Percentiles rank a stretch among this genome's conserved stretches.
These are phyloP conservation scores for Erebia aethiops DNA, from an alignment of 2,888 invertebrate species.

Conservation along the genomic window DNA sequence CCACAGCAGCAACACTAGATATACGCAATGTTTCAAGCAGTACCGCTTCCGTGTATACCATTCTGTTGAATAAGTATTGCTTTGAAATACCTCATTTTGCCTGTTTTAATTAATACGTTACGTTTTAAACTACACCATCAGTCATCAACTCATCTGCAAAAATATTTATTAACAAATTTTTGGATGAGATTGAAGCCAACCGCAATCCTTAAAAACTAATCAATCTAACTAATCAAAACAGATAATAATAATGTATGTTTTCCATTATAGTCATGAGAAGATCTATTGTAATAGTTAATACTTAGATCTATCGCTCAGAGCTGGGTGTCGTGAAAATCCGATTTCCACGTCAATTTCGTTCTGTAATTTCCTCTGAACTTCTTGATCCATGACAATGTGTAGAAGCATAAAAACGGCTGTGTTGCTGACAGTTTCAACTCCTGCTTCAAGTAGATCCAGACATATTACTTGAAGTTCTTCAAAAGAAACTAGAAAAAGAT, in stretches of 20 bases:
- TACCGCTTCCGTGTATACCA: conserved; percentile 91
- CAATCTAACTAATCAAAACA: not conserved
- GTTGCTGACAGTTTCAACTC: conserved; percentile 87
- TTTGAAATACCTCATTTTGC: not conserved
- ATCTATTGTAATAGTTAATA: conserved; percentile 45
- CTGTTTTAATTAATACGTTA: not conserved
- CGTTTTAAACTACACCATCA: not conserved
- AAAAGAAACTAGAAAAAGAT: conserved; percentile 54
- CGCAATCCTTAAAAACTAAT: conserved; percentile 1
- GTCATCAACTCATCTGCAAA: not conserved
- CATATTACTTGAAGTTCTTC: conserved; percentile 80
- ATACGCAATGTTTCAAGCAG: conserved; percentile 89
- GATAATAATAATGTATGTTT: not conserved
- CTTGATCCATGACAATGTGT: conserved; percentile 81
- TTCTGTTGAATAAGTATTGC: conserved; percentile 63
- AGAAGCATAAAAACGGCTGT: conserved; percentile 84
- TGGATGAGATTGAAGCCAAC: not conserved
- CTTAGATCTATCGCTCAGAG: conserved; percentile 80
- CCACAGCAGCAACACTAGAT: conserved; percentile 89
- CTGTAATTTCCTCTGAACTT: conserved; percentile 82
- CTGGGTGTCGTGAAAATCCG: conserved; percentile 80
- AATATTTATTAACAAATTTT: not conserved
- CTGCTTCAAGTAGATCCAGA: conserved; percentile 87
- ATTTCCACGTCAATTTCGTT: conserved; percentile 84
- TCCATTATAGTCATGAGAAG: not conserved